Evolutionary conservation across 2,888 invertebrate genomes (phyloP).

Genomic region (Idaea biselata): DNA sequence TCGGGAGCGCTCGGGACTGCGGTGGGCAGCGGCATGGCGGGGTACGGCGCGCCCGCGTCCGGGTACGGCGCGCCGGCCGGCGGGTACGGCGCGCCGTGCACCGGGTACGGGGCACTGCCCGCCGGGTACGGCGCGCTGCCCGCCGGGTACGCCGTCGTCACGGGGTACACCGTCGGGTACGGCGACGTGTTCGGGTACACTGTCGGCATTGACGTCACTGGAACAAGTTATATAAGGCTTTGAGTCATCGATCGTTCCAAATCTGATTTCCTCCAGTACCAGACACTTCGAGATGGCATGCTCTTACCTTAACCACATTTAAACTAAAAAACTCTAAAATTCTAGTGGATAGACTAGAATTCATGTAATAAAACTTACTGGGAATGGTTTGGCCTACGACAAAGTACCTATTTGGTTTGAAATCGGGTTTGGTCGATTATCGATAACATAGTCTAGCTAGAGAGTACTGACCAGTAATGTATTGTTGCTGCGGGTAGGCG

Average conservation of each 20-base stretch:
- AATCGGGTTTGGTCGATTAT: background rate
- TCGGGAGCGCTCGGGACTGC: slow-evolving; percentile 51
- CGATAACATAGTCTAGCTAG: background rate
- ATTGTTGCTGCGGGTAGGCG: slow-evolving; percentile 66
- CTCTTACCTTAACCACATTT: too few relatives aligned
- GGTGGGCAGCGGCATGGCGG: slow-evolving; percentile 24
- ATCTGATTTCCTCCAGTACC: background rate
- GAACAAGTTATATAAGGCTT: slow-evolving; percentile 20
- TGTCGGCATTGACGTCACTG: slow-evolving; percentile 12
- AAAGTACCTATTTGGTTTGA: background rate
- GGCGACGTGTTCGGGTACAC: slow-evolving; percentile 11
- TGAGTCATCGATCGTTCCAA: slow-evolving; percentile 29
- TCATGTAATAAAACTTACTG: too few relatives aligned
- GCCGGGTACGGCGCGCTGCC: slow-evolving; percentile 31
- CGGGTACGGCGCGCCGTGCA: slow-evolving; percentile 27
- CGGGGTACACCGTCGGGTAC: slow-evolving; percentile 26
- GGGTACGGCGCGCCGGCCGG: slow-evolving; percentile 31
- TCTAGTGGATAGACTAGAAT: too few relatives aligned
- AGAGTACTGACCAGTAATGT: slow-evolving; percentile 24
- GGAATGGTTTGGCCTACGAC: background rate
- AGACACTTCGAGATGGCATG: too few relatives aligned
- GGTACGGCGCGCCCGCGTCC: slow-evolving; percentile 27
- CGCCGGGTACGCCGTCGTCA: slow-evolving; percentile 19
- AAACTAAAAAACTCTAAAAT: too few relatives aligned
- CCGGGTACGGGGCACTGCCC: slow-evolving; percentile 31